Percentiles rank a stretch among this genome's conserved stretches.
Evolutionary conservation across 2,113 vertebrate genomes (phyloP).

Genomic region (Brachypteracias leptosomus): DNA sequence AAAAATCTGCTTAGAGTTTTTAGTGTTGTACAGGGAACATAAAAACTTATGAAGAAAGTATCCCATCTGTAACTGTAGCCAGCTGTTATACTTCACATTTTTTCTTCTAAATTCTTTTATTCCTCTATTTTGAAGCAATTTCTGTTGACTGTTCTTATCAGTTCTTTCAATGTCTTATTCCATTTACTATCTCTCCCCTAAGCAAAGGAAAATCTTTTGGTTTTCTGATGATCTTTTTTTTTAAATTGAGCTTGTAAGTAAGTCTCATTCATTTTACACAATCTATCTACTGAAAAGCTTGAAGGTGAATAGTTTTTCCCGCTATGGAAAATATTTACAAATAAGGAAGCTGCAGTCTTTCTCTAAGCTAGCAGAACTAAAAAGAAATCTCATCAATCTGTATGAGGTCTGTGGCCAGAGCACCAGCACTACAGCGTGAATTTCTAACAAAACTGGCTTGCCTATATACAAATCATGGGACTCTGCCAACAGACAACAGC

Average conservation of each 20-base stretch:
- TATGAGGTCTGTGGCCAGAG: neutral
- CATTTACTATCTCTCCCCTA: neutral
- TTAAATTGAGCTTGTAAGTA: neutral
- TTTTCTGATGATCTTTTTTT: constrained; percentile 10
- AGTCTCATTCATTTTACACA: neutral
- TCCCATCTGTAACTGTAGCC: neutral
- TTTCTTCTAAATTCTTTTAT: neutral
- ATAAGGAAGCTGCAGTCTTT: neutral
- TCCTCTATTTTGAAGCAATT: neutral
- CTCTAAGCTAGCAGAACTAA: neutral
- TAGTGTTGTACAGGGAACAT: neutral
- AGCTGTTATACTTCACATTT: neutral
- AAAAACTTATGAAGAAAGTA: neutral
- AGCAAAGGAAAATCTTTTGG: constrained; percentile 3
- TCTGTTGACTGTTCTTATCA: neutral
- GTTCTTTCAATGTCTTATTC: constrained; percentile 11
- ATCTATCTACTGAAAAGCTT: neutral
- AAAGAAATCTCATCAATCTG: neutral
- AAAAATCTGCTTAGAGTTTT: neutral
- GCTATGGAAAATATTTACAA: neutral
- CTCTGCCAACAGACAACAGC: neutral
- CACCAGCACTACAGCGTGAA: neutral
- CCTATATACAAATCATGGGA: neutral
- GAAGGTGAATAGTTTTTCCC: neutral
- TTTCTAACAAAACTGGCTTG: neutral